Conservation (phyloP, 2,113 vertebrate genomes). For the Panthera leo region DNA sequence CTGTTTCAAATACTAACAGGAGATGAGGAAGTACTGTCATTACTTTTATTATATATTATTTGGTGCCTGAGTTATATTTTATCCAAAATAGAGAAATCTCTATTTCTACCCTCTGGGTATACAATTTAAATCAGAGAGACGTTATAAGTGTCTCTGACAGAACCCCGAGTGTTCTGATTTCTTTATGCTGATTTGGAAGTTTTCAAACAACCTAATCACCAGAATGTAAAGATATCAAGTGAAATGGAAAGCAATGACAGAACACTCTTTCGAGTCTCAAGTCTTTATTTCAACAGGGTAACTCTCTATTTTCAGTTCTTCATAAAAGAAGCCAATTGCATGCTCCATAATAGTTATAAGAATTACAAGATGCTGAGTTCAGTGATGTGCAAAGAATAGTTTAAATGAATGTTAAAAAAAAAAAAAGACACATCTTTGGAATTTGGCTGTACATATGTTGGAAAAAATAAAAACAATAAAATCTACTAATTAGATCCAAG, state of each 20-base stretch:
- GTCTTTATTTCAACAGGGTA: conserved; percentile 55
- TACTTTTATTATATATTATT: conserved; percentile 58
- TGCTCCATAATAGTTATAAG: conserved; percentile 31
- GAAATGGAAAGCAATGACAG: conserved; percentile 38
- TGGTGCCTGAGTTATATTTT: conserved; percentile 38
- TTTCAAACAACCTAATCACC: conserved; percentile 67
- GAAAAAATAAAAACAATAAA: conserved; percentile 42
- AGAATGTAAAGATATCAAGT: conserved; percentile 31
- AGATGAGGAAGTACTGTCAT: background rate
- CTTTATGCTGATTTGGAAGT: conserved; percentile 65
- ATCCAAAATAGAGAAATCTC: background rate
- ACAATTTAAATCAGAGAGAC: conserved; percentile 42
- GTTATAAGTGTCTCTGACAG: conserved; percentile 39
- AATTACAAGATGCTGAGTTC: conserved; percentile 47
- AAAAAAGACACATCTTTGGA: conserved; percentile 8
- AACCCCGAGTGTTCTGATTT: conserved; percentile 21
- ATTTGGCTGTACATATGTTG: conserved; percentile 12
- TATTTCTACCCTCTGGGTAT: conserved; percentile 50
- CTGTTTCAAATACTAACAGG: conserved; percentile 10
- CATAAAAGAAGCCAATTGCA: conserved; percentile 48
- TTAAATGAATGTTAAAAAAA: conserved; percentile 41
- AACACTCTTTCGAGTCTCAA: conserved; percentile 14
- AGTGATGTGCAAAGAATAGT: conserved; percentile 49
- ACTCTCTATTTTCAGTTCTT: conserved; percentile 57
- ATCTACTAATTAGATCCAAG: conserved; percentile 57